Evolutionary conservation across 2,888 invertebrate species (phyloP).

Genomic region (Drosophila subquinaria): DNA sequence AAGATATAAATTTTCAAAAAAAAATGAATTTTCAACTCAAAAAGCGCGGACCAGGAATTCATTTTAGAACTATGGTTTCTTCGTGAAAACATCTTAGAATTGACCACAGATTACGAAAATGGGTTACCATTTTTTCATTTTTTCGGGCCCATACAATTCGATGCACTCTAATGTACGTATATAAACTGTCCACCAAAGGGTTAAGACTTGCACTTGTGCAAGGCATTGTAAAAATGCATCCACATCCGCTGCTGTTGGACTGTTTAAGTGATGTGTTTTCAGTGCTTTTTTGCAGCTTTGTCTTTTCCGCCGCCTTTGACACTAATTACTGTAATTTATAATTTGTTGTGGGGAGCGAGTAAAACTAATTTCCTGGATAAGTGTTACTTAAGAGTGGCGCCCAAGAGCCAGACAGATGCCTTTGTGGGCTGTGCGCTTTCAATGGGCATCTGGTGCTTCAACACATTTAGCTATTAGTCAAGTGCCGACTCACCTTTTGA

Average conservation of each 20-base stretch:
- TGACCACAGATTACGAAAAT: no score
- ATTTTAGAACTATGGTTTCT: no score
- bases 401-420: constrained; percentile 26
- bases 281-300: constrained; percentile 18
- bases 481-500: constrained; percentile 34
- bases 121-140: no score
- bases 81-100: no score
- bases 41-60: no score
- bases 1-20: no score
- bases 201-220: constrained; percentile 30
- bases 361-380: constrained; percentile 49
- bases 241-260: constrained; percentile 54
- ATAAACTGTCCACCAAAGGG: constrained; percentile 24
- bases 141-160: no score
- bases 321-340: constrained; percentile 59
- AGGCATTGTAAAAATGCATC: constrained; percentile 52
- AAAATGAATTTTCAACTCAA: no score
- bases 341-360: constrained; percentile 40
- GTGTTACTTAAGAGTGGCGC: constrained; percentile 32
- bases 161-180: no score
- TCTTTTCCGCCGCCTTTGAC: constrained; percentile 24
- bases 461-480: constrained; percentile 27
- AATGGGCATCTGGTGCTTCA: constrained; percentile 1
- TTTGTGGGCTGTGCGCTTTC: constrained; percentile 11
- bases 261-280: constrained; percentile 21